Conservation (phyloP, 2,888 invertebrate genomes). For the Brassicogethes aeneus region DNA sequence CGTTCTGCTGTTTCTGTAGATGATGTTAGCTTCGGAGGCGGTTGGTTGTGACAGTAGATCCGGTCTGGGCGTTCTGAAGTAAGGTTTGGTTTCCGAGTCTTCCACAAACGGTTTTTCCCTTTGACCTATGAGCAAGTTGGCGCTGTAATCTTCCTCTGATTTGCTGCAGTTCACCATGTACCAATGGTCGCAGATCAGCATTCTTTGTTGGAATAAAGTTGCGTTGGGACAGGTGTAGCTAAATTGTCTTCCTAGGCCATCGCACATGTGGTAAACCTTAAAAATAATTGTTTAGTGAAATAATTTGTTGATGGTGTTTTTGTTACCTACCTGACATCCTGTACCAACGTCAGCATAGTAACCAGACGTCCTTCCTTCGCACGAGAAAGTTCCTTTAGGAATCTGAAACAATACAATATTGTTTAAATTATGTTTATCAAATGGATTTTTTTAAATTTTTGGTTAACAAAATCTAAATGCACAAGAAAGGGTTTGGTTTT, state of each 20-base stretch:
- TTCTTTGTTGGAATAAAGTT: constrained; percentile 70
- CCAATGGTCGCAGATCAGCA: constrained; percentile 76
- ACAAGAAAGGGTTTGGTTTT: no score
- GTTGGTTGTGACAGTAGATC: constrained; percentile 52
- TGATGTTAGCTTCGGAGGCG: constrained; percentile 28
- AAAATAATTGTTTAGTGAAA: constrained; percentile 12
- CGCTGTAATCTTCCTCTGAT: constrained; percentile 61
- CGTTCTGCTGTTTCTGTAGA: constrained; percentile 24
- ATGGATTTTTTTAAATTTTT: no score
- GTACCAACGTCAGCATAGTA: constrained; percentile 69
- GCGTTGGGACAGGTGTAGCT: constrained; percentile 72
- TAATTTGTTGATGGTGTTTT: constrained; percentile 1
- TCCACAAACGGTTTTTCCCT: constrained; percentile 61
- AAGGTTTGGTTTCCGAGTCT: constrained; percentile 52
- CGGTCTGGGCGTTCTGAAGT: constrained; percentile 57
- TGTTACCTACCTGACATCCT: constrained; percentile 56
- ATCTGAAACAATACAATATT: constrained; percentile 27
- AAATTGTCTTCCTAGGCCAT: constrained; percentile 65
- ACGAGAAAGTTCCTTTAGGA: constrained; percentile 53
- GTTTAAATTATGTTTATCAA: not conserved
- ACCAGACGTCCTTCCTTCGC: constrained; percentile 55
- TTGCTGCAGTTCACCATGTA: constrained; percentile 74
- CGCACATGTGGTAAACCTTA: constrained; percentile 76
- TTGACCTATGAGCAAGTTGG: constrained; percentile 65
- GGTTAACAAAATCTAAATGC: no score